phyloP scores from a whole-genome alignment of 2,113 vertebrate species.

The Thamnophis sirtalis region DNA sequence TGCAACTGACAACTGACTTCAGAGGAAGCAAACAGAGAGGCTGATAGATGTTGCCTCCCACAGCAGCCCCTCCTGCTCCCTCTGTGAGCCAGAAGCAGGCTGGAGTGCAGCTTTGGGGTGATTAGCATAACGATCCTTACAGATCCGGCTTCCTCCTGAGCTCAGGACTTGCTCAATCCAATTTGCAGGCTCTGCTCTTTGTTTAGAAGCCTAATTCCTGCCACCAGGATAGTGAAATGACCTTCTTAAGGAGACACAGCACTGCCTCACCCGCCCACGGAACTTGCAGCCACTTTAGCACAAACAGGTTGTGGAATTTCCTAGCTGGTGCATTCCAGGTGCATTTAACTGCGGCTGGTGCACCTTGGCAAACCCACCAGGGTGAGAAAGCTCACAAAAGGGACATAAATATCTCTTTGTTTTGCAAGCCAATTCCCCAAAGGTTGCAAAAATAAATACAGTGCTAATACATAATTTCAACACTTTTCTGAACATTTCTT shows the following conservation, averaged over 20 bases:
- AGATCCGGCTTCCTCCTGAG: conserved; percentile 67
- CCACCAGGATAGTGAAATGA: conserved; percentile 60
- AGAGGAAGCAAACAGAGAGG: not conserved
- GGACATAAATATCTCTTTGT: not conserved
- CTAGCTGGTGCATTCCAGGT: not conserved
- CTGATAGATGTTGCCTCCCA: not conserved
- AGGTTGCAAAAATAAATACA: not conserved
- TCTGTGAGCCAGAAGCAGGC: conserved; percentile 67
- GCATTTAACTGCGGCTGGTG: not conserved
- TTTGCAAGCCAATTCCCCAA: not conserved
- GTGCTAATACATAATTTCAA: not conserved
- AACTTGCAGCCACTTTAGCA: conserved; percentile 36
- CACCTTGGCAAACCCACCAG: not conserved
- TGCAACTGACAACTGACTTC: not conserved
- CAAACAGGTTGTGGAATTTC: conserved; percentile 9
- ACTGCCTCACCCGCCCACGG: not conserved
- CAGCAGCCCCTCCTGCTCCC: not conserved
- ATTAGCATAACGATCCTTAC: conserved; percentile 78
- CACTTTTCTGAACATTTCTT: not conserved
- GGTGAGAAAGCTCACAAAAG: not conserved
- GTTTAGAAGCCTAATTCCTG: conserved; percentile 76
- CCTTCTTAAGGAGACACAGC: conserved; percentile 67
- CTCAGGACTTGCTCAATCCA: conserved; percentile 75
- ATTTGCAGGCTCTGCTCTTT: conserved; percentile 74
- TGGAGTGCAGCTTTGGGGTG: conserved; percentile 72